A percentile compares a stretch with the other conserved stretches of the same genome.
Evolutionary conservation across 2,888 invertebrate genomes (phyloP).

Genomic region (Epiblema foenella): DNA sequence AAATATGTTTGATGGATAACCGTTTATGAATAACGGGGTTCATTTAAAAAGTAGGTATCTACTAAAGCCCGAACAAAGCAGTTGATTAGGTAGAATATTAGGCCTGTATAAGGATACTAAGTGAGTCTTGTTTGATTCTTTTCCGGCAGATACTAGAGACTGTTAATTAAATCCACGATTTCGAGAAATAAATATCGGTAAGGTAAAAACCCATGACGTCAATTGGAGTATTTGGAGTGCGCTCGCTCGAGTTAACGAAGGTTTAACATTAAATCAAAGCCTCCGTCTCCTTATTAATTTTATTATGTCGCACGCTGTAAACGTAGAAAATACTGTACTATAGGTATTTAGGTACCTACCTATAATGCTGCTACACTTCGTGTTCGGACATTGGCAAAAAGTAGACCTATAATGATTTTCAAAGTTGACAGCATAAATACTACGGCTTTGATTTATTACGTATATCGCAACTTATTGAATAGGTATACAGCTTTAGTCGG

Average conservation of each 20-base stretch:
- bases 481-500: too few species aligned
- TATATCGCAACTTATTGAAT: too few species aligned
- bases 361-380: too few species aligned
- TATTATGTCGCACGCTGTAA: slow-evolving; percentile 17
- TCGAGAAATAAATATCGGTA: slow-evolving; percentile 27
- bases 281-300: slow-evolving; percentile 15
- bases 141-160: not conserved
- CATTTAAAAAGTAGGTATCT: not conserved
- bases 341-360: too few species aligned
- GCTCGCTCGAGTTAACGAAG: slow-evolving; percentile 23
- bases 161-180: slow-evolving; percentile 14
- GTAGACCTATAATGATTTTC: too few species aligned
- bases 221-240: too few species aligned
- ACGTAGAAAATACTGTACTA: too few species aligned
- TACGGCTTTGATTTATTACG: too few species aligned
- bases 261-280: slow-evolving; percentile 28
- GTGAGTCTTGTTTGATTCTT: slow-evolving; percentile 15
- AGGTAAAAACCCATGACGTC: slow-evolving; percentile 42
- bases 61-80: too few species aligned
- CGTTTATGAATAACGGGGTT: not conserved
- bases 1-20: too few species aligned
- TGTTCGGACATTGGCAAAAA: too few species aligned
- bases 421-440: slow-evolving; percentile 2
- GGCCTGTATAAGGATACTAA: not conserved
- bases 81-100: not conserved